These are phyloP conservation scores for Otolemur garnettii DNA, from an alignment of 2,113 vertebrate genomes.

Conservation along the genomic window DNA sequence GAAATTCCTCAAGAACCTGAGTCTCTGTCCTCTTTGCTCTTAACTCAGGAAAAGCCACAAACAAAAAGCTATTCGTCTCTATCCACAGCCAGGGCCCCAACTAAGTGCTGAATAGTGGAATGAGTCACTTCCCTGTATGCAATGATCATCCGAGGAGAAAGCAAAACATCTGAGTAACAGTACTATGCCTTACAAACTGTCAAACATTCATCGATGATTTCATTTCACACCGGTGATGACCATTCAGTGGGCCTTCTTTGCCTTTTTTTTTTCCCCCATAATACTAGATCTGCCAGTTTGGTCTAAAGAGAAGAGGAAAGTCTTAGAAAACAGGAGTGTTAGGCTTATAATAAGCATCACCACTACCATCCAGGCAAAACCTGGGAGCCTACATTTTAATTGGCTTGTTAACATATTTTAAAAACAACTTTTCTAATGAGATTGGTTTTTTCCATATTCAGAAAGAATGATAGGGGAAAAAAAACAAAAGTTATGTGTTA, in stretches of 20 bases:
- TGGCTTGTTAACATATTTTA: constrained; percentile 66
- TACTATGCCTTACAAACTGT: not conserved
- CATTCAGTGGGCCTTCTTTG: not conserved
- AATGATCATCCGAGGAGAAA: not conserved
- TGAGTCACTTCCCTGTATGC: constrained; percentile 54
- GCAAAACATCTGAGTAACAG: not conserved
- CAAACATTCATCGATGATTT: constrained; percentile 29
- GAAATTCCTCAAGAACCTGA: constrained; percentile 76
- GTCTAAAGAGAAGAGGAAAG: constrained; percentile 14
- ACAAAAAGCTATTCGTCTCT: constrained; percentile 39
- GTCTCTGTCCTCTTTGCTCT: constrained; percentile 46
- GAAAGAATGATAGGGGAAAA: constrained; percentile 60
- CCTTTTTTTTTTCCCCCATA: not conserved
- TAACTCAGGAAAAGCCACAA: constrained; percentile 64
- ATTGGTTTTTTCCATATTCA: constrained; percentile 54
- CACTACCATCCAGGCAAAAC: not conserved
- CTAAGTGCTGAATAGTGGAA: not conserved
- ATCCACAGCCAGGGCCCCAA: constrained; percentile 35
- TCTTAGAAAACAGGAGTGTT: not conserved
- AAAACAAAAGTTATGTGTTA: constrained; percentile 37
- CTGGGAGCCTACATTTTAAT: constrained; percentile 61
- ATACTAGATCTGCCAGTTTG: constrained; percentile 9
- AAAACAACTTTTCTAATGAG: constrained; percentile 69
- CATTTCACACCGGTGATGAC: constrained; percentile 27
- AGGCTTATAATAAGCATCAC: constrained; percentile 42